Evolutionary conservation across 1,140 invertebrate species (phyloP).

Genomic region (Anadara kagoshimensis): DNA sequence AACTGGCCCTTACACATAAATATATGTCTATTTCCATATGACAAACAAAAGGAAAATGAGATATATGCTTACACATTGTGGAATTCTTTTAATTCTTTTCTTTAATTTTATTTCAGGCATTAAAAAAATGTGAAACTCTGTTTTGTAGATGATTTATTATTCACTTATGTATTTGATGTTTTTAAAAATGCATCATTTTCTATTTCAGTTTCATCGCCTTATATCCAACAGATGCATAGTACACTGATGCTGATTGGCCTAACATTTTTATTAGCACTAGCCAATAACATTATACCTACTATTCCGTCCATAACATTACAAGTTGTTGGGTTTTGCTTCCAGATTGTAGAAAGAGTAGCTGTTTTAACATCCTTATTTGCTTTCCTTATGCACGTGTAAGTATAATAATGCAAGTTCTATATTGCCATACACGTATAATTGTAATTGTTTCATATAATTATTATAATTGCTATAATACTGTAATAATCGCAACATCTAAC

Average conservation of each 20-base stretch:
- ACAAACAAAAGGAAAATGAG: too few species aligned
- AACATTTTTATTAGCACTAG: slow-evolving; percentile 47
- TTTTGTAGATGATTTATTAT: too few species aligned
- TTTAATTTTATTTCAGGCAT: too few species aligned
- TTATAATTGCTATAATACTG: neutral
- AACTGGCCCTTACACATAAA: too few species aligned
- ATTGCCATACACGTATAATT: neutral
- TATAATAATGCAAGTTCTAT: slow-evolving; percentile 6
- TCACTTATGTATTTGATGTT: too few species aligned
- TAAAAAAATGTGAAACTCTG: too few species aligned
- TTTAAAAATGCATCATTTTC: too few species aligned
- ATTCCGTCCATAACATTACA: slow-evolving; percentile 31
- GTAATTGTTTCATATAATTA: neutral
- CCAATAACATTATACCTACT: slow-evolving; percentile 42
- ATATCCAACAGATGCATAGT: slow-evolving; percentile 54
- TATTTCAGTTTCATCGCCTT: neutral
- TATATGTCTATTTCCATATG: too few species aligned
- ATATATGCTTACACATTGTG: too few species aligned
- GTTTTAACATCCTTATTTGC: slow-evolving; percentile 43
- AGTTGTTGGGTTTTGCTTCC: slow-evolving; percentile 47
- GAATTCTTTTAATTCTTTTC: too few species aligned
- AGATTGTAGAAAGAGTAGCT: slow-evolving; percentile 51
- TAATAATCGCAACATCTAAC: neutral
- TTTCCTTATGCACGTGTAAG: slow-evolving; percentile 61
- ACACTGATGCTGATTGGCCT: slow-evolving; percentile 47